Conservation (phyloP, 2,888 invertebrate genomes). For the Entomobrya multifasciata region DNA sequence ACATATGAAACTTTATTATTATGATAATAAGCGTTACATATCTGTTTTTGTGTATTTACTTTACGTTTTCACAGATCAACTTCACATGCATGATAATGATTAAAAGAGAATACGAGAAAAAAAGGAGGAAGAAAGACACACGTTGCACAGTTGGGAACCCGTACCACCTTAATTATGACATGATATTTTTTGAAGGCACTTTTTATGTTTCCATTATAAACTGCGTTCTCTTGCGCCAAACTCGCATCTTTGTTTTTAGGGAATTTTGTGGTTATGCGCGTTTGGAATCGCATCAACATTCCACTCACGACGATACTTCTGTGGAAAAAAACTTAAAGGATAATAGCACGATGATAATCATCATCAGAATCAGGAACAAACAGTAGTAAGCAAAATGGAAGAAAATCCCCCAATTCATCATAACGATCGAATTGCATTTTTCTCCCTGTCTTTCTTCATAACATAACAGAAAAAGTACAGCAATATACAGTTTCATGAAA, state of each 20-base stretch:
- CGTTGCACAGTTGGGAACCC: slow-evolving; percentile 66
- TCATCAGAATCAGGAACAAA: not conserved
- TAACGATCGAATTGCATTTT: slow-evolving; percentile 50
- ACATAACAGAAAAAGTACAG: slow-evolving; percentile 41
- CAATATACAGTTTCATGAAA: slow-evolving; percentile 52
- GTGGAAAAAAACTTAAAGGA: slow-evolving; percentile 15
- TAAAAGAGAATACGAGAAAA: not conserved
- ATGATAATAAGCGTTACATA: slow-evolving; percentile 13
- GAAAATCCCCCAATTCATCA: slow-evolving; percentile 36
- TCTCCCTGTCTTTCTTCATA: not conserved
- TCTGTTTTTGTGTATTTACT: slow-evolving; percentile 11
- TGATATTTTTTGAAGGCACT: slow-evolving; percentile 61
- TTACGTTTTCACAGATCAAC: slow-evolving; percentile 35
- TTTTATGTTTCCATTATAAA: slow-evolving; percentile 17
- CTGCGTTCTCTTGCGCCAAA: not conserved
- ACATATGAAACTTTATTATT: slow-evolving; percentile 1
- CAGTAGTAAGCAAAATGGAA: not conserved
- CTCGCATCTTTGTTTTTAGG: not conserved
- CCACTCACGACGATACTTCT: too few species aligned
- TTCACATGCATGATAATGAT: not conserved
- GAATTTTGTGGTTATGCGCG: slow-evolving; percentile 5
- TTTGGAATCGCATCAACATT: not conserved
- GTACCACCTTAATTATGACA: slow-evolving; percentile 66
- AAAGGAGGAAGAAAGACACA: slow-evolving; percentile 49
- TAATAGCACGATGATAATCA: slow-evolving; percentile 5